Conservation (phyloP, 2,888 invertebrate species). For the Labia minor region DNA sequence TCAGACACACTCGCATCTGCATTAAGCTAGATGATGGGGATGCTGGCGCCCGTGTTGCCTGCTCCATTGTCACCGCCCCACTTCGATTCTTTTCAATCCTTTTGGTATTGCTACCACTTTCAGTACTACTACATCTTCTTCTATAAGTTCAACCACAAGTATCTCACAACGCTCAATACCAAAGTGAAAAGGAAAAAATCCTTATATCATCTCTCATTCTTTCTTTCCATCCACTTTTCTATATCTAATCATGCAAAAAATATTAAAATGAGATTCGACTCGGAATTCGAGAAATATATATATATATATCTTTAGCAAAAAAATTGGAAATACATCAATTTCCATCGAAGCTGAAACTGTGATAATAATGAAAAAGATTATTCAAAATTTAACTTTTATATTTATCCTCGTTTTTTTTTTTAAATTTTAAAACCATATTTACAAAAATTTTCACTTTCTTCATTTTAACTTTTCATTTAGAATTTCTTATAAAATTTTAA, state of each 20-base stretch:
- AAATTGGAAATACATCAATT: neutral
- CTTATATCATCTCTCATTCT: neutral
- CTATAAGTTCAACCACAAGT: neutral
- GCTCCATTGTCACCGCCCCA: neutral
- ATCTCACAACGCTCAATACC: neutral
- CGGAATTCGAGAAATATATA: neutral
- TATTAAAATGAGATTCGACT: neutral
- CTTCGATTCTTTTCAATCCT: conserved; percentile 13
- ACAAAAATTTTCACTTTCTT: too few species aligned
- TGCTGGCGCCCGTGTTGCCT: neutral
- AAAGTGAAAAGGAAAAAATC: neutral
- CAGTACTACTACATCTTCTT: neutral
- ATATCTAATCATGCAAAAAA: neutral
- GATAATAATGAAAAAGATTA: too few species aligned
- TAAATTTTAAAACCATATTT: too few species aligned
- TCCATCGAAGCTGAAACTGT: neutral
- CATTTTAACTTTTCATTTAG: too few species aligned
- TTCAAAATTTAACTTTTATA: too few species aligned
- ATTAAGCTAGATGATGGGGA: neutral
- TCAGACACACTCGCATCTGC: conserved; percentile 7
- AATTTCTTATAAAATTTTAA: too few species aligned
- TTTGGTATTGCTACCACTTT: neutral
- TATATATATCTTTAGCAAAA: too few species aligned
- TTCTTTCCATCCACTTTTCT: neutral
- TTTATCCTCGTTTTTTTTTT: too few species aligned